Evolutionary conservation across 2,113 vertebrate species (phyloP).

Genomic region (Forbesichthys papilliferus): DNA sequence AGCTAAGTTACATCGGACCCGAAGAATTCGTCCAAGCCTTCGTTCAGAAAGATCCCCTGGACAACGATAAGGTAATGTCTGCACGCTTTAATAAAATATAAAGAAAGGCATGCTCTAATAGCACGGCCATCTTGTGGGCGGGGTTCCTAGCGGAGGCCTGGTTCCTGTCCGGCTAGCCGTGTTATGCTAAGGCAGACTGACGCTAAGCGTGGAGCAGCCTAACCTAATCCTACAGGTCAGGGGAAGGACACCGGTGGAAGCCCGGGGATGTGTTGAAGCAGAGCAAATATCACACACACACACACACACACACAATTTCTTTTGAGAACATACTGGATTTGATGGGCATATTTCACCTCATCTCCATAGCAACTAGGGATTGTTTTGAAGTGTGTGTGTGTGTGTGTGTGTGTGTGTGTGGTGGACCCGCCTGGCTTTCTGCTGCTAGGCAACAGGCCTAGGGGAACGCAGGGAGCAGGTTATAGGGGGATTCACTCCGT

Average conservation of each 20-base stretch:
- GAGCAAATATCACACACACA: slow-evolving; percentile 28
- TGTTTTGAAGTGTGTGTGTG: slow-evolving; percentile 20
- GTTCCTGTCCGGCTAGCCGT: background rate
- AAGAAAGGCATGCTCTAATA: background rate
- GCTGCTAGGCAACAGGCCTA: slow-evolving; percentile 68
- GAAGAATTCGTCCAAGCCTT: slow-evolving; percentile 95
- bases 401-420: slow-evolving; percentile 14
- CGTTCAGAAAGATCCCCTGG: slow-evolving; percentile 87
- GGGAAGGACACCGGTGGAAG: slow-evolving; percentile 32
- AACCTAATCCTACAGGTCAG: slow-evolving; percentile 19
- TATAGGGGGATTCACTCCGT: slow-evolving; percentile 31
- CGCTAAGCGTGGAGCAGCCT: slow-evolving; percentile 39
- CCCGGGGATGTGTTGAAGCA: slow-evolving; percentile 6
- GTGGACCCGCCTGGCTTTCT: slow-evolving; percentile 35
- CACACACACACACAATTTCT: slow-evolving; percentile 34
- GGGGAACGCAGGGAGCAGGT: slow-evolving; percentile 14
- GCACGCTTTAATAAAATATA: background rate
- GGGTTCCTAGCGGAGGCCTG: background rate
- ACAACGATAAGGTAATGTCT: slow-evolving; percentile 86
- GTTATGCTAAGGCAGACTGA: slow-evolving; percentile 17
- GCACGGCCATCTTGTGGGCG: slow-evolving; percentile 21
- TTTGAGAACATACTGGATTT: slow-evolving; percentile 38
- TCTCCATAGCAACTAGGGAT: slow-evolving; percentile 65
- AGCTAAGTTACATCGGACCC: slow-evolving; percentile 92
- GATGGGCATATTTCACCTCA: slow-evolving; percentile 45